Percentiles rank a stretch among this genome's conserved stretches.
These are phyloP conservation scores for Cyprinodon tularosa DNA, from an alignment of 2,113 vertebrate species.

Conservation along the genomic window DNA sequence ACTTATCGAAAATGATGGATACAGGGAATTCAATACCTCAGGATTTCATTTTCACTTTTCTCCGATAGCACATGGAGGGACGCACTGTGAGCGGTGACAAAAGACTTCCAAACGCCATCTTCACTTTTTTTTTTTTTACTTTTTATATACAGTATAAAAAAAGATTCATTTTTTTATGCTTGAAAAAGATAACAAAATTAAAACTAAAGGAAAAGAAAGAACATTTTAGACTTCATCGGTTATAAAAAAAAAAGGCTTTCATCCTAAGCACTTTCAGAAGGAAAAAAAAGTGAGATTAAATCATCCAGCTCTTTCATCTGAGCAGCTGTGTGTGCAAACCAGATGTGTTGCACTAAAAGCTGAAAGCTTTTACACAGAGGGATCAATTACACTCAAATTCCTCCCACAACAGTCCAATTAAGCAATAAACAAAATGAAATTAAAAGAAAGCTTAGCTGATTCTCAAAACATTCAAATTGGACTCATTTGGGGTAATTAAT, in stretches of 20 bases:
- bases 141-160: constrained; percentile 33
- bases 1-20: constrained; percentile 89
- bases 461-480: neutral
- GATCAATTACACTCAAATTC: constrained; percentile 64
- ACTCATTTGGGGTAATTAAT: neutral
- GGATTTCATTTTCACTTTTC: constrained; percentile 79
- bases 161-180: constrained; percentile 5
- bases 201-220: neutral
- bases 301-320: constrained; percentile 63
- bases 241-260: constrained; percentile 27
- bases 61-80: constrained; percentile 73
- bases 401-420: constrained; percentile 69
- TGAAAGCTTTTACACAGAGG: constrained; percentile 61
- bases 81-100: constrained; percentile 42
- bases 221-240: constrained; percentile 23
- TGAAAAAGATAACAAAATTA: constrained; percentile 11
- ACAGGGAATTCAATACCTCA: constrained; percentile 86
- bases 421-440: constrained; percentile 22
- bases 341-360: constrained; percentile 70
- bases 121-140: constrained; percentile 46
- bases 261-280: constrained; percentile 28
- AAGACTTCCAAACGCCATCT: constrained; percentile 47
- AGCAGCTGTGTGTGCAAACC: constrained; percentile 58
- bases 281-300: constrained; percentile 37
- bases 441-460: neutral